Conservation (phyloP, 1,140 invertebrate genomes). For the Leptestheria dahalacensis region DNA sequence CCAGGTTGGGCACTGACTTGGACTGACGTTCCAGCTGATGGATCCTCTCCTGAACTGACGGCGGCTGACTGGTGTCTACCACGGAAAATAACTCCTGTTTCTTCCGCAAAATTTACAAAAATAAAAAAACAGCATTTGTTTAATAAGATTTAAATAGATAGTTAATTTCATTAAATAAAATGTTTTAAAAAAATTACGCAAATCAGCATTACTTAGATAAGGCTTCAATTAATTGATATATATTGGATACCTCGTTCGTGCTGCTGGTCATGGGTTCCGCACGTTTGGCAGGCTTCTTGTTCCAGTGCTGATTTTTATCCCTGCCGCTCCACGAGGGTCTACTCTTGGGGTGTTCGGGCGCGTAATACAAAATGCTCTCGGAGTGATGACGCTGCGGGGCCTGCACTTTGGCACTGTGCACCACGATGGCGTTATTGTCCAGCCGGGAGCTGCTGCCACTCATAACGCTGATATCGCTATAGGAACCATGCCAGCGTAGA, state of each 20-base stretch:
- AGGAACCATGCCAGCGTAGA: slow-evolving; percentile 63
- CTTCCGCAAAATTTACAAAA: background rate
- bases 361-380: slow-evolving; percentile 54
- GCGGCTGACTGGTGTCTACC: slow-evolving; percentile 30
- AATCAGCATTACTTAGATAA: background rate
- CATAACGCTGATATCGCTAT: slow-evolving; percentile 54
- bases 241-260: background rate
- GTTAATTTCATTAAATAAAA: too few species aligned
- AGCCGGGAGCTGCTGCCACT: slow-evolving; percentile 28
- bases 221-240: too few species aligned
- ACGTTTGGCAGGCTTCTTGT: slow-evolving; percentile 22
- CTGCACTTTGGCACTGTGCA: slow-evolving; percentile 59
- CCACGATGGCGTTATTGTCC: slow-evolving; percentile 44
- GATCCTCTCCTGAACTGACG: slow-evolving; percentile 56
- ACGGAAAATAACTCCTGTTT: slow-evolving; percentile 27
- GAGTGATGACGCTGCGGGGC: slow-evolving; percentile 65
- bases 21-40: slow-evolving; percentile 45
- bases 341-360: slow-evolving; percentile 21
- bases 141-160: background rate
- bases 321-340: slow-evolving; percentile 20
- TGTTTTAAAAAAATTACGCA: too few species aligned
- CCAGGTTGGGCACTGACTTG: slow-evolving; percentile 16
- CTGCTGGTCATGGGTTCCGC: background rate
- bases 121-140: slow-evolving; percentile 6
- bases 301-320: slow-evolving; percentile 28